Evolutionary conservation across 2,888 invertebrate species (phyloP), one percentile per base, ranked within the genome.

Genomic region (Acrobasis suavella): DNA sequence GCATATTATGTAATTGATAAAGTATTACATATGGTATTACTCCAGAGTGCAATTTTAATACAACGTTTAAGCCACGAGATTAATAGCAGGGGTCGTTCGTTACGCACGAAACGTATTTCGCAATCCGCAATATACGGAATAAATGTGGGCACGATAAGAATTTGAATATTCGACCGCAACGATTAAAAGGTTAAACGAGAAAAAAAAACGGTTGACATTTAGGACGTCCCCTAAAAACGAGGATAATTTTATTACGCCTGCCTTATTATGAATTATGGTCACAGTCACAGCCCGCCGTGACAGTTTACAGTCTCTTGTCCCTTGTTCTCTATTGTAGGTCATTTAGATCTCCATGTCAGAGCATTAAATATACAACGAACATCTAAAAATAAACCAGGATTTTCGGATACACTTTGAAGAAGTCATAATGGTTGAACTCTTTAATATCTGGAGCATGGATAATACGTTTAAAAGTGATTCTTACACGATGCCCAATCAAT

Each of bases 221-320:
- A 5, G 50, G 17, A 22, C 22, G 54, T 54, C 46, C 54, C 54
- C 42, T 22, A 16, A 54, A n/a, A 60, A 54, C 1, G 54, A 61
- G 52, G 42, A 61, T 49, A 54, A 61, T 54, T 54, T 61, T 9
- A 61, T 61, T 32, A 49, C 32, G 52, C 17, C 46, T 12, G 22
- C 15, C 49, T 37, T 37, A 49, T 61, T 46, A 54, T 61, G 9
- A 55, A 63, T 64, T 69, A 64, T 65, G 64, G 68, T 69, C 65
- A 67, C 54, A 62, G 46, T 12, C 65, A 67, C 54, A 62, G 46
- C 6, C 12, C 46, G 12, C 6, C 46, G 46, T 46, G 14, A 46
- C 46, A 46, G n/a, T 46, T 46, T 46, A 46, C 46, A 3, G 46
- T 2, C 10, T 56, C 39, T 39, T 39, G 42, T 17, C 16, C 16